These are phyloP conservation scores for Nomia melanderi DNA, from an alignment of 1,140 invertebrate species.

Conservation along the genomic window DNA sequence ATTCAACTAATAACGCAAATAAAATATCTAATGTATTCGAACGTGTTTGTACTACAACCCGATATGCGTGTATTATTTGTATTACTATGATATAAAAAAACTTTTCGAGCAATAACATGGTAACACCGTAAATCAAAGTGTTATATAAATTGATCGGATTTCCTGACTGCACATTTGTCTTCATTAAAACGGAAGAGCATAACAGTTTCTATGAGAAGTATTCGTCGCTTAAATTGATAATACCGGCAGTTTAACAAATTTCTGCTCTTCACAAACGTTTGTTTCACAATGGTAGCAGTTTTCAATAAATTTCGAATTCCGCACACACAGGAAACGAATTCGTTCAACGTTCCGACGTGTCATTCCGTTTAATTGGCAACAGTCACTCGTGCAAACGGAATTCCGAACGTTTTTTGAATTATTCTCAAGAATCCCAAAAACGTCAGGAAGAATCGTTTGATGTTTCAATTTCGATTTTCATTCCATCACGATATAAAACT, in stretches of 20 bases:
- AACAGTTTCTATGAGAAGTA: background rate
- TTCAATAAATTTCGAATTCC: background rate
- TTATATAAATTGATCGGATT: too few relatives aligned
- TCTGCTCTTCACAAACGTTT: background rate
- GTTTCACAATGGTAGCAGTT: background rate
- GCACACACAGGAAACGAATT: background rate
- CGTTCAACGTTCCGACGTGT: background rate
- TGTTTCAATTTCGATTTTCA: too few relatives aligned
- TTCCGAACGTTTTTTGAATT: background rate
- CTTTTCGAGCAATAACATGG: too few relatives aligned
- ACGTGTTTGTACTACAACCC: too few relatives aligned
- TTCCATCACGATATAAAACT: too few relatives aligned
- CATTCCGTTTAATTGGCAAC: conserved; percentile 17
- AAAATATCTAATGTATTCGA: too few relatives aligned
- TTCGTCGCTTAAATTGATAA: background rate
- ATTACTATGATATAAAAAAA: too few relatives aligned
- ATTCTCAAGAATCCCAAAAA: background rate
- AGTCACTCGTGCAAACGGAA: background rate
- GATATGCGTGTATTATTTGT: too few relatives aligned
- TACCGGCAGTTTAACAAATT: background rate
- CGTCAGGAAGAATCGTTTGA: too few relatives aligned
- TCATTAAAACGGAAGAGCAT: background rate
- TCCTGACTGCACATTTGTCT: too few relatives aligned
- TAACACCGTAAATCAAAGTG: too few relatives aligned
- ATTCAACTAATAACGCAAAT: too few relatives aligned